A percentile compares a stretch with the other conserved stretches of the same genome.
phyloP scores from a whole-genome alignment of 1,140 invertebrate genomes.

The Drosophila lini region DNA sequence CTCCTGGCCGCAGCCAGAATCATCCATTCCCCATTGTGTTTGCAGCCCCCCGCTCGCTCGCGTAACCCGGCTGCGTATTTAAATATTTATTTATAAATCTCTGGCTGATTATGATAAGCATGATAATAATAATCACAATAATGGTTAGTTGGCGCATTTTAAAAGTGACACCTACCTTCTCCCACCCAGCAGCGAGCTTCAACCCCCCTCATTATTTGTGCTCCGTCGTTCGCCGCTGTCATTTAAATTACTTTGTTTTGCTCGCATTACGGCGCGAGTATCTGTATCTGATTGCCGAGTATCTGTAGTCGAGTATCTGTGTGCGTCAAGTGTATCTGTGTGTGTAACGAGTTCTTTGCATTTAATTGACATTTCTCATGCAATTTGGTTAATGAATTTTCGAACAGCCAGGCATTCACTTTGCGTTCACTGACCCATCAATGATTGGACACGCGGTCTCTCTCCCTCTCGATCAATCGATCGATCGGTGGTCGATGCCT shows the following conservation, averaged over 20 bases:
- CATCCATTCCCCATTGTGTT: constrained; percentile 47
- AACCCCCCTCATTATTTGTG: constrained; percentile 26
- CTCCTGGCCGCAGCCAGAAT: not conserved
- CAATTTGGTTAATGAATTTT: constrained; percentile 70
- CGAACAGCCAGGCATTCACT: constrained; percentile 13
- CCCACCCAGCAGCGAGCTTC: not conserved
- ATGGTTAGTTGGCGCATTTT: constrained; percentile 65
- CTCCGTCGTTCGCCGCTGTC: constrained; percentile 12
- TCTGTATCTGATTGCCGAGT: constrained; percentile 18
- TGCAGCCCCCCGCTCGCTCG: constrained; percentile 42
- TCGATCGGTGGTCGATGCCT: constrained; percentile 22
- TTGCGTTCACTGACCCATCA: constrained; percentile 69
- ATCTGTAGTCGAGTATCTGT: not conserved
- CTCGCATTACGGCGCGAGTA: constrained; percentile 17
- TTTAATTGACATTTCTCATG: constrained; percentile 69
- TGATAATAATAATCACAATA: constrained; percentile 69
- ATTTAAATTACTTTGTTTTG: constrained; percentile 68
- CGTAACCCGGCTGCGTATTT: constrained; percentile 79
- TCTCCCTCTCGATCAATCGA: constrained; percentile 19
- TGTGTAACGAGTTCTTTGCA: constrained; percentile 53
- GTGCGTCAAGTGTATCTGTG: constrained; percentile 15
- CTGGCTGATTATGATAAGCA: constrained; percentile 75
- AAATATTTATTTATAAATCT: constrained; percentile 82
- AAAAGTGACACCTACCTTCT: constrained; percentile 30
- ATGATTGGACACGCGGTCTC: constrained; percentile 1